Conservation (phyloP, 2,888 invertebrate species). For the Eupithecia inturbata region DNA sequence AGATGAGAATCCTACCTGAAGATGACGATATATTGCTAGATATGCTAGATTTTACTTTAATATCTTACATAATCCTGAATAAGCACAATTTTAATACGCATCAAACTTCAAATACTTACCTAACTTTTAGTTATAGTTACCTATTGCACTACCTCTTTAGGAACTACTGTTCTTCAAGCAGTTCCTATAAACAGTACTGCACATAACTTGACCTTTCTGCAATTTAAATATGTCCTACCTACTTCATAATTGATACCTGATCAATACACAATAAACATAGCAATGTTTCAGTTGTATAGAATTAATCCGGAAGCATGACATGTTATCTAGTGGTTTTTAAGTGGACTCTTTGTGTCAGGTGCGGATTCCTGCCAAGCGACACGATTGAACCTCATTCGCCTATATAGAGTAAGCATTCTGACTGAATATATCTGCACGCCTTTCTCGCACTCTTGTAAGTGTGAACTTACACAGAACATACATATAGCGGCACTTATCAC, state of each 20-base stretch:
- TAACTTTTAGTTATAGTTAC: neutral
- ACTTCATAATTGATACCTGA: neutral
- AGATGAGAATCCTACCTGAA: neutral
- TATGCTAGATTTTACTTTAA: neutral
- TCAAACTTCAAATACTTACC: neutral
- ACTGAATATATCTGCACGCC: constrained; percentile 46
- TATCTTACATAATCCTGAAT: neutral
- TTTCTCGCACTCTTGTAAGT: constrained; percentile 38
- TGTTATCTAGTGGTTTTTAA: constrained; percentile 36
- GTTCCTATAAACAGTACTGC: constrained; percentile 22
- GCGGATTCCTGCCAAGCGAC: constrained; percentile 82
- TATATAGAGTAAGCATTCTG: constrained; percentile 80
- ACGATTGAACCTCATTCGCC: constrained; percentile 81
- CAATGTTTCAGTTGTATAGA: constrained; percentile 15
- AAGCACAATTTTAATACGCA: neutral
- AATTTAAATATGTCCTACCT: neutral
- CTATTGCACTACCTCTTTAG: constrained; percentile 14
- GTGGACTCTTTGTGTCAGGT: constrained; percentile 75
- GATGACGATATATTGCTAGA: neutral
- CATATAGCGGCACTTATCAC: constrained; percentile 27
- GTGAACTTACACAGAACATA: neutral
- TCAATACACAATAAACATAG: constrained; percentile 4
- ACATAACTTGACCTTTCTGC: constrained; percentile 18
- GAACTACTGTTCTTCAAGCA: neutral
- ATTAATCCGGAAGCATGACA: constrained; percentile 9